These are phyloP conservation scores for Thomomys bottae DNA, from an alignment of 2,113 vertebrate genomes.

Conservation along the genomic window DNA sequence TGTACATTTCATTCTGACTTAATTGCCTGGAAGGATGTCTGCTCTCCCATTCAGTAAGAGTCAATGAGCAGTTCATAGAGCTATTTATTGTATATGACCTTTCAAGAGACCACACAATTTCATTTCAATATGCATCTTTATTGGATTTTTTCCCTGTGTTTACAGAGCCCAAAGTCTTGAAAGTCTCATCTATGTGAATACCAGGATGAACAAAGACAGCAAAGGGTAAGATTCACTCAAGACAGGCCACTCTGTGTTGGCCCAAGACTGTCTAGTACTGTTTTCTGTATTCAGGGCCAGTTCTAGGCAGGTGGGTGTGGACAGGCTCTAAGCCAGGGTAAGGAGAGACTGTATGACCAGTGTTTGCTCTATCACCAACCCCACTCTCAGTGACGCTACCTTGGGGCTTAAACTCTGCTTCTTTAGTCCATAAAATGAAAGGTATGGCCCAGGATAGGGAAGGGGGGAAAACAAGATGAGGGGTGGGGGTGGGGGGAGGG, in stretches of 20 bases:
- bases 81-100: constrained; percentile 71
- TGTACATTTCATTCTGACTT: constrained; percentile 56
- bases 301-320: not conserved
- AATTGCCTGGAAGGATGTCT: constrained; percentile 67
- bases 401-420: not conserved
- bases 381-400: not conserved
- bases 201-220: constrained; percentile 50
- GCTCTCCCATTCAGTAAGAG: constrained; percentile 50
- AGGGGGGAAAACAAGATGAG: too few species aligned
- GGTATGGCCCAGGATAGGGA: not conserved
- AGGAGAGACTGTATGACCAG: not conserved
- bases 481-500: too few species aligned
- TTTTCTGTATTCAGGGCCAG: constrained; percentile 1
- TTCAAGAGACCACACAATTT: constrained; percentile 48
- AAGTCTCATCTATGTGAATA: constrained; percentile 64
- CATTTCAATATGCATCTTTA: constrained; percentile 49
- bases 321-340: not conserved
- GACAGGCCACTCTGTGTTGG: not conserved
- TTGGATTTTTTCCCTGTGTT: constrained; percentile 63
- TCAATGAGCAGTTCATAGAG: constrained; percentile 67
- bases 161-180: constrained; percentile 75
- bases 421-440: constrained; percentile 18
- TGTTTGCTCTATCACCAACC: not conserved
- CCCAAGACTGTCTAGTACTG: not conserved
- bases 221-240: constrained; percentile 65